These are phyloP conservation scores for Eumacrocentrus americanus DNA, from an alignment of 2,888 invertebrate species.

Conservation along the genomic window DNA sequence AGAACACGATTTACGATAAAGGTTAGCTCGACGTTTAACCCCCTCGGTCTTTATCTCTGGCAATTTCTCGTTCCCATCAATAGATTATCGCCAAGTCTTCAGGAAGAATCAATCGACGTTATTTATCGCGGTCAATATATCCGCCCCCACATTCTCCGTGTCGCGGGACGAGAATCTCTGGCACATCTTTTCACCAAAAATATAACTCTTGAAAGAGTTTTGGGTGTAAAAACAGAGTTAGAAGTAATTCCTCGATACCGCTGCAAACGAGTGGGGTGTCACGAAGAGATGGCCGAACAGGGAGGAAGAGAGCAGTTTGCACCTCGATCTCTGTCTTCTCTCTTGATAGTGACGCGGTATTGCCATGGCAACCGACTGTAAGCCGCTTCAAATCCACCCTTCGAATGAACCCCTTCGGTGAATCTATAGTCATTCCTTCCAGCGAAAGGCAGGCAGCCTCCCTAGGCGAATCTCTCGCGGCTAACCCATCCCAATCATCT, in stretches of 20 bases:
- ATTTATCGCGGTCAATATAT: background rate
- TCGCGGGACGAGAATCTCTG: background rate
- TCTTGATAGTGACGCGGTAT: slow-evolving; percentile 39
- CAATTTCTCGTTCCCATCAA: too few relatives aligned
- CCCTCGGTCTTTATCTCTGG: background rate
- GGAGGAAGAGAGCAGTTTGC: slow-evolving; percentile 24
- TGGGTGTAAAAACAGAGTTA: slow-evolving; percentile 45
- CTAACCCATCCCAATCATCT: background rate
- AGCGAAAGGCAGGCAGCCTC: slow-evolving; percentile 41
- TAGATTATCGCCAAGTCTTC: too few relatives aligned
- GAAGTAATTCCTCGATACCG: slow-evolving; percentile 46
- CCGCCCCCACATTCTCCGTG: background rate
- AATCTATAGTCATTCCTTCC: slow-evolving; percentile 34
- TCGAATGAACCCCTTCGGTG: slow-evolving; percentile 21
- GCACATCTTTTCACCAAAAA: background rate
- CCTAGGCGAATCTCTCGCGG: slow-evolving; percentile 24
- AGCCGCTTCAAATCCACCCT: slow-evolving; percentile 58
- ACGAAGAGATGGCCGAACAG: slow-evolving; percentile 12
- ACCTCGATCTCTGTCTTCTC: slow-evolving; percentile 24
- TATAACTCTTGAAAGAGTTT: background rate
- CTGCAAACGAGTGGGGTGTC: slow-evolving; percentile 16
- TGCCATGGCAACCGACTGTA: slow-evolving; percentile 60
- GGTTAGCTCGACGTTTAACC: background rate
- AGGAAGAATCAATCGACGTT: background rate
- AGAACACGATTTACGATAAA: background rate